Evolutionary conservation across 1,140 invertebrate species (phyloP).

Genomic region (Drosophila leontia): DNA sequence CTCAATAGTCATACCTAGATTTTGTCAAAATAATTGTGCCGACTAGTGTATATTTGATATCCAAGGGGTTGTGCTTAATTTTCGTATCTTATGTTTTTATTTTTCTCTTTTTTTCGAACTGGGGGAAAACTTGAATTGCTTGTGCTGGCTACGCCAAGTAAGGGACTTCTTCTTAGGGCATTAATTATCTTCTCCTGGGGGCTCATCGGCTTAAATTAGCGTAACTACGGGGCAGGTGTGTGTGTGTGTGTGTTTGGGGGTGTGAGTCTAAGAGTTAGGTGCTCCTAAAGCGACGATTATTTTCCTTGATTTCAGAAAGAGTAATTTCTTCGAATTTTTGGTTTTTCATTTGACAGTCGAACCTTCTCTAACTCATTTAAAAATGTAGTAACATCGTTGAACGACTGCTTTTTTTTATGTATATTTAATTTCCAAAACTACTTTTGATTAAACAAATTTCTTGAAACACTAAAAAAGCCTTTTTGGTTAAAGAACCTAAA

Average conservation of each 20-base stretch:
- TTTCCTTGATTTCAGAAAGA: slow-evolving; percentile 38
- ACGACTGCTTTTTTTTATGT: slow-evolving; percentile 1
- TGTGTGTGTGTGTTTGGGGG: slow-evolving; percentile 9
- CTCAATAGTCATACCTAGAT: no score
- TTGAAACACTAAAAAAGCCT: background rate
- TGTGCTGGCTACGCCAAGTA: slow-evolving; percentile 77
- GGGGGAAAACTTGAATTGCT: slow-evolving; percentile 64
- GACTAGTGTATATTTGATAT: slow-evolving; percentile 55
- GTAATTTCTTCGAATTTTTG: slow-evolving; percentile 23
- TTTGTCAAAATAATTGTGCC: no score
- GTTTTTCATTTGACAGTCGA: slow-evolving; percentile 24
- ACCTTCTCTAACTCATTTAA: slow-evolving; percentile 28
- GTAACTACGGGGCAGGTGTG: slow-evolving; percentile 53
- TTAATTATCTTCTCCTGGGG: slow-evolving; percentile 6
- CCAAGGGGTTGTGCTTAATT: slow-evolving; percentile 42
- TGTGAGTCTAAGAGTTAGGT: slow-evolving; percentile 27
- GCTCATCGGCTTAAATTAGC: slow-evolving; percentile 41
- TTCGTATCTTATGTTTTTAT: slow-evolving; percentile 12
- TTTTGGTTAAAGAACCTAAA: background rate
- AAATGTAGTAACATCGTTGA: slow-evolving; percentile 7
- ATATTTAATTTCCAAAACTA: background rate
- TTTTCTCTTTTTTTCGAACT: slow-evolving; percentile 34
- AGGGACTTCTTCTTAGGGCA: slow-evolving; percentile 20
- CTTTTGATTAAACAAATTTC: background rate
- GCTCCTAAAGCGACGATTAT: slow-evolving; percentile 61